A percentile compares a stretch with the other conserved stretches of the same genome.
phyloP scores from a whole-genome alignment of 2,797 vertebrate genomes.

The Mormyrops boulengeri region DNA sequence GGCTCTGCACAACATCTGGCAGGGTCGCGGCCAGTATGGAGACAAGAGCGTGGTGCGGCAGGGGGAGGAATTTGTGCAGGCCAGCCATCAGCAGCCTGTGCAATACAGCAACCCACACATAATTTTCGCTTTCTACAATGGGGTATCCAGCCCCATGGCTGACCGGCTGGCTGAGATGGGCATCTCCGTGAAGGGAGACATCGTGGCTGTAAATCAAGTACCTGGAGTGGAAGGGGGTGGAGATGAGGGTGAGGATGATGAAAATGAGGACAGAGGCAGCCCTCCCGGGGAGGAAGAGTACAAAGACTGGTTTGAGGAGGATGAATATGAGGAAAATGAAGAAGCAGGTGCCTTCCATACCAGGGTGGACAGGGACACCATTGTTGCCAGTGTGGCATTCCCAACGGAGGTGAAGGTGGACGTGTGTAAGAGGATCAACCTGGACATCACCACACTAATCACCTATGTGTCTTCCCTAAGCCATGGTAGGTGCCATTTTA shows the following conservation, averaged over 20 bases:
- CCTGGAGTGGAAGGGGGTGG: conserved; percentile 40
- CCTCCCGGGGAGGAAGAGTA: conserved; percentile 9
- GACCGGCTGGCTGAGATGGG: conserved; percentile 81
- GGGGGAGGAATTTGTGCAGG: conserved; percentile 81
- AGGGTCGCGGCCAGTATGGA: conserved; percentile 89
- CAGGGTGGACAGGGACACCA: conserved; percentile 67
- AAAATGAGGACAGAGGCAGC: conserved; percentile 16
- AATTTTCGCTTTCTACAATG: conserved; percentile 91
- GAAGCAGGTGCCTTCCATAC: conserved; percentile 57
- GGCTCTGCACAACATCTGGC: conserved; percentile 92
- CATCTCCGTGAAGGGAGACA: conserved; percentile 81
- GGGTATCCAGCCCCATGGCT: conserved; percentile 85
- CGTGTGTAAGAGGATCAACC: conserved; percentile 73
- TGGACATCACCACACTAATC: conserved; percentile 94
- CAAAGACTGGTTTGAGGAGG: conserved; percentile 40
- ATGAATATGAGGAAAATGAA: conserved; percentile 47
- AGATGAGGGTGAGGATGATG: conserved; percentile 25
- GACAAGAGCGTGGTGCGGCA: conserved; percentile 84
- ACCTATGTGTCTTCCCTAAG: conserved; percentile 86
- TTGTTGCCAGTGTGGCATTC: conserved; percentile 73
- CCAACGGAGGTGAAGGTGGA: conserved; percentile 75
- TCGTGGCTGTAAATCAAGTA: conserved; percentile 74
- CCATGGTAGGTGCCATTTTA: conserved; percentile 77
- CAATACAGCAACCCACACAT: conserved; percentile 82
- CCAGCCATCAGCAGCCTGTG: conserved; percentile 81